These are phyloP conservation scores for Sorex fumeus DNA, from an alignment of 2,113 vertebrate species.

Conservation along the genomic window DNA sequence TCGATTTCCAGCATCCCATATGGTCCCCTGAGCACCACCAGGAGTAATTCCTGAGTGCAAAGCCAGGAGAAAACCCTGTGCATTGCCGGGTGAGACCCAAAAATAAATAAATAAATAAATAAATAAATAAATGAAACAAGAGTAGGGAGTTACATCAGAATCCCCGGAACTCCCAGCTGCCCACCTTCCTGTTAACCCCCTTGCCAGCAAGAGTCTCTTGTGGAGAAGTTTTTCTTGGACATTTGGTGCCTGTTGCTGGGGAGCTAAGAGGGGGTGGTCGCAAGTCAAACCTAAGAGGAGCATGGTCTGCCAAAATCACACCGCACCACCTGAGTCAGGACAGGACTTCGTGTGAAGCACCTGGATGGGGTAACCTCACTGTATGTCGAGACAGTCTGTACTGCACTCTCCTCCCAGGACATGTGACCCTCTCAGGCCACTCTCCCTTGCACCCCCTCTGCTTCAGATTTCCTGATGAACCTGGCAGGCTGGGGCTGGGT, in stretches of 20 bases:
- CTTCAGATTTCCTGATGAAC: not conserved
- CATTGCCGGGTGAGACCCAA: too few relatives aligned
- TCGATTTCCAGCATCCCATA: too few relatives aligned
- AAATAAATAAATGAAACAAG: too few relatives aligned
- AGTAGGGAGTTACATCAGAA: not conserved
- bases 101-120: too few relatives aligned
- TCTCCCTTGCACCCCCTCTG: not conserved
- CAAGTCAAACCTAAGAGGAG: not conserved
- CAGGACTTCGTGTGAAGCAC: not conserved
- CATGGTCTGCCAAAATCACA: not conserved
- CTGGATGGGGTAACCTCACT: not conserved
- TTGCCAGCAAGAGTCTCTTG: not conserved
- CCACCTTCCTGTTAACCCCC: not conserved
- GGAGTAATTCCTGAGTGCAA: too few relatives aligned
- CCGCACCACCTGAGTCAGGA: not conserved
- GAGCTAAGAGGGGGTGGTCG: not conserved
- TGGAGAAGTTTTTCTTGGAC: too few relatives aligned
- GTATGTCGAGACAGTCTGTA: not conserved
- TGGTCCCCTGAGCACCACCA: too few relatives aligned
- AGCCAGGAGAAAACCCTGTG: too few relatives aligned
- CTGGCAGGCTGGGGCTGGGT: not conserved
- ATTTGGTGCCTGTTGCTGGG: not conserved
- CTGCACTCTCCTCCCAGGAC: fast-evolving
- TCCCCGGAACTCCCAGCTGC: not conserved
- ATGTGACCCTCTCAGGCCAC: too few relatives aligned